phyloP scores from a whole-genome alignment of 2,797 vertebrate species.

The Diglossa cyanea region DNA sequence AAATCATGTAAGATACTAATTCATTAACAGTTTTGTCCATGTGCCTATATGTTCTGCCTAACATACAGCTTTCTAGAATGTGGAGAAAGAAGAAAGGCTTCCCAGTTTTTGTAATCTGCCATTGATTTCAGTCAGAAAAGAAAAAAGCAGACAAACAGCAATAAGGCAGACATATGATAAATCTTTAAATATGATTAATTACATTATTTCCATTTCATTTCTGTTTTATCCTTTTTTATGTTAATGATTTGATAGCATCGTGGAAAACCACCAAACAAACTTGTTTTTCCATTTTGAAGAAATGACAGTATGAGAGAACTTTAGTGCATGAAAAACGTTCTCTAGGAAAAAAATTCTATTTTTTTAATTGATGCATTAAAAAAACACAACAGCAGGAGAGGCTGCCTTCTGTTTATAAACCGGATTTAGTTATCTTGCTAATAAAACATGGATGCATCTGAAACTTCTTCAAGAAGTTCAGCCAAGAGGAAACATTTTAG shows the following conservation, averaged over 20 bases:
- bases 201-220: not conserved
- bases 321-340: not conserved
- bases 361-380: not conserved
- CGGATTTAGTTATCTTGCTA: not conserved
- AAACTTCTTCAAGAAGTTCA: not conserved
- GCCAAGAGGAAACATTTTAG: not conserved
- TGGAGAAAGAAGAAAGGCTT: not conserved
- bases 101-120: not conserved
- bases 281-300: not conserved
- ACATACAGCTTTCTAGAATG: not conserved
- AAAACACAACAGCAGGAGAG: not conserved
- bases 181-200: not conserved
- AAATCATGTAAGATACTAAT: not conserved
- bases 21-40: not conserved
- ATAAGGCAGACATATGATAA: not conserved
- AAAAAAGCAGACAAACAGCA: not conserved
- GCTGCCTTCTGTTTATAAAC: not conserved
- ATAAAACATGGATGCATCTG: not conserved
- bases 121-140: not conserved
- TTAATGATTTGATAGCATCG: not conserved
- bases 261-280: not conserved
- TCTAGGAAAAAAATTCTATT: not conserved
- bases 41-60: not conserved
- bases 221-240: not conserved
- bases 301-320: not conserved